phyloP scores from a whole-genome alignment of 2,113 vertebrate species.

The Laterallus jamaicensis region DNA sequence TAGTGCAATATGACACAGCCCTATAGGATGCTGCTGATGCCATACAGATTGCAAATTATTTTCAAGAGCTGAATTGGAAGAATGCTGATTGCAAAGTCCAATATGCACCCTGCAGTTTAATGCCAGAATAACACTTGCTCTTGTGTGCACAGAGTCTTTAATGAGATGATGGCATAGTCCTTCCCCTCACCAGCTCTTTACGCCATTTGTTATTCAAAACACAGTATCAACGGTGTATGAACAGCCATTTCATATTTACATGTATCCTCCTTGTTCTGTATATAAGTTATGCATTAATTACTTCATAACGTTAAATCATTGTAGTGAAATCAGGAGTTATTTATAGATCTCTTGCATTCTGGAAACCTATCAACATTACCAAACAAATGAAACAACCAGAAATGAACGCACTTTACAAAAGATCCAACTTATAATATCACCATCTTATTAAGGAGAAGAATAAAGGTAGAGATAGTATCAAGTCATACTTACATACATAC shows the following conservation, averaged over 20 bases:
- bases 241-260: neutral
- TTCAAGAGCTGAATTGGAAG: neutral
- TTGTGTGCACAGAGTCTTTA: neutral
- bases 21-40: neutral
- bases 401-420: neutral
- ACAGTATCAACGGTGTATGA: neutral
- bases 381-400: neutral
- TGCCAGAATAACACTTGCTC: neutral
- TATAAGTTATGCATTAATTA: neutral
- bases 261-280: neutral
- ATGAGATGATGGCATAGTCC: neutral
- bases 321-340: neutral
- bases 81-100: neutral
- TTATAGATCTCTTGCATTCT: neutral
- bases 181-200: neutral
- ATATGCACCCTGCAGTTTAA: neutral
- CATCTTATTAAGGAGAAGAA: neutral
- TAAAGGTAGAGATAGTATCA: neutral
- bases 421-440: neutral
- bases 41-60: neutral
- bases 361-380: neutral
- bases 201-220: neutral
- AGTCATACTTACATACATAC: neutral
- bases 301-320: neutral
- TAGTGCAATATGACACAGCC: neutral